A percentile compares a stretch with the other conserved stretches of the same genome.
Evolutionary conservation across 2,113 vertebrate genomes (phyloP).

Genomic region (Ardeotis arabs): DNA sequence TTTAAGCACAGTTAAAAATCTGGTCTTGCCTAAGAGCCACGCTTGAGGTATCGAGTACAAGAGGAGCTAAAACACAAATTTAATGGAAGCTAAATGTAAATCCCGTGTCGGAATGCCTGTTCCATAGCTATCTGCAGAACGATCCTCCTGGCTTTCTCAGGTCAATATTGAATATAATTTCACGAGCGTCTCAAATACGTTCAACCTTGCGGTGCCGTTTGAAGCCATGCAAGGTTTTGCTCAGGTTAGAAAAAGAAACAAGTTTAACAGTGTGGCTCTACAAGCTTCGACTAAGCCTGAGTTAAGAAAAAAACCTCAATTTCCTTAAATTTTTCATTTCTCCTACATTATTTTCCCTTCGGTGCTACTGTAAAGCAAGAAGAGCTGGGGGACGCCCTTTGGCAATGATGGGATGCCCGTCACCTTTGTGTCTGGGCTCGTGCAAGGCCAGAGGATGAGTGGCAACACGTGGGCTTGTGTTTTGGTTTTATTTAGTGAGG

Average conservation of each 20-base stretch:
- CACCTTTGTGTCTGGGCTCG: neutral
- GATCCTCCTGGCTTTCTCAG: neutral
- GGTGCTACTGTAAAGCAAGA: neutral
- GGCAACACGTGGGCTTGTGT: fast-evolving
- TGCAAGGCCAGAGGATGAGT: fast-evolving
- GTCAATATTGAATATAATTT: neutral
- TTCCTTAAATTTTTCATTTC: neutral
- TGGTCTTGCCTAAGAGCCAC: neutral
- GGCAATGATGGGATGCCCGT: neutral
- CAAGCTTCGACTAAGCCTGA: neutral
- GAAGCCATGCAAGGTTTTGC: neutral
- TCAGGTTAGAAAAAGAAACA: neutral
- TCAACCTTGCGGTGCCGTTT: neutral
- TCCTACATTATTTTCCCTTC: neutral
- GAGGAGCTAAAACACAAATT: neutral
- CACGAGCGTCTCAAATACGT: neutral
- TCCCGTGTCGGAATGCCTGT: neutral
- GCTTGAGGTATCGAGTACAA: neutral
- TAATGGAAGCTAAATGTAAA: neutral
- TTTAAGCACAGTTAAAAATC: neutral
- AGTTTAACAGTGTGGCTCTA: fast-evolving
- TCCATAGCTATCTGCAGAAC: neutral
- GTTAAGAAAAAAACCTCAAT: neutral
- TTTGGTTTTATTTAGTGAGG: no score
- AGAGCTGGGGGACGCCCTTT: neutral